Evolutionary conservation across 2,797 vertebrate species (phyloP), one percentile per base, ranked within the genome.

Genomic region (Falco naumanni): DNA sequence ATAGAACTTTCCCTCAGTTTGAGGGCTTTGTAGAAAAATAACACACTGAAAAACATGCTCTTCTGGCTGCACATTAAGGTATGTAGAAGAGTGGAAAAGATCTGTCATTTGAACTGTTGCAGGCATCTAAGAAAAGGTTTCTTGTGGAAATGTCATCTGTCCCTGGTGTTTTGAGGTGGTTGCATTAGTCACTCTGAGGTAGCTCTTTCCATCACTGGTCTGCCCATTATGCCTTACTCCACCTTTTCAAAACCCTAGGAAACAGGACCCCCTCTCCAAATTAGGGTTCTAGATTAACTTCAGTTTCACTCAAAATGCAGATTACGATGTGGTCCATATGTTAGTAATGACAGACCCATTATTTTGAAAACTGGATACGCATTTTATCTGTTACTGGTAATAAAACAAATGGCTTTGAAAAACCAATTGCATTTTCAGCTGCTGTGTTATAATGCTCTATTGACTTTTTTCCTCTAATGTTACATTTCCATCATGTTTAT

Each of bases 41-140:
- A 45, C 31, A 37, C 0, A 0, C 45, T 78, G 72, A 65, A 93
- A 84, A 89, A 89, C 74, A 37, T 48, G 7, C 25, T 74, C 37
- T 83, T 80, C 61, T 91, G 72, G 17, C 51, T 77, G 39, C 48
- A 29, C 29, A 37, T 59, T 56, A 85, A 80, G 64, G 75, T 91
- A 50, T 18, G 16, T 25, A 93, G 79, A 88, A 95, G 12, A n/a
- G 31, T 91, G 25, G 64, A 79, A 92, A 93, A 70, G 80, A 70
- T 21, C 37, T 76, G 33, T 74, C 14, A n/a, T 48, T 50, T 66
- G 61, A 85, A 66, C 13, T 37, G 29, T 72, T 95, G 50, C 48
- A 86, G 51, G 37, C 7, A n/a, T 39, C 21, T 69, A 54, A 56
- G 57, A 26, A 53, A 61, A 77, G 45, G 16, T 53, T 87, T 74